Percentiles rank a stretch among this genome's conserved stretches.
phyloP scores from a whole-genome alignment of 1,140 invertebrate species.

The Coptotermes formosanus region DNA sequence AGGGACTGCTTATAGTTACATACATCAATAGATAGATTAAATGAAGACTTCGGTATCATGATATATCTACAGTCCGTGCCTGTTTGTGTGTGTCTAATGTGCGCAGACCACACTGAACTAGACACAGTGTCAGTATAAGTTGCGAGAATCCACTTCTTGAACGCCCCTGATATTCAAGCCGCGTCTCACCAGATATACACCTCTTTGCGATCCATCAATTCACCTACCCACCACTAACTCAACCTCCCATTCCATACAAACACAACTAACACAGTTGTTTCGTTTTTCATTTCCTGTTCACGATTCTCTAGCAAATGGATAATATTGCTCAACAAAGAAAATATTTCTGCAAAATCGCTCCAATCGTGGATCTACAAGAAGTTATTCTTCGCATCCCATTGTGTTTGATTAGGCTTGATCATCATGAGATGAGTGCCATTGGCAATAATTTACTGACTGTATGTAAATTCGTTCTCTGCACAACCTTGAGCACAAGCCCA shows the following conservation, averaged over 20 bases:
- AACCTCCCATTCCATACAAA: background rate
- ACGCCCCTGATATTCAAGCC: no score
- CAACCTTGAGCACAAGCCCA: no score
- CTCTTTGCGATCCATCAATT: background rate
- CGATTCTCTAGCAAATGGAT: background rate
- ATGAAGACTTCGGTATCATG: no score
- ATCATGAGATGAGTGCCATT: conserved; percentile 3
- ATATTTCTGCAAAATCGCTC: background rate
- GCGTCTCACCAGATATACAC: background rate
- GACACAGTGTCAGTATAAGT: no score
- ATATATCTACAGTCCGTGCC: no score
- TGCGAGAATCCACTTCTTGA: no score
- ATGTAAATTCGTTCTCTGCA: background rate
- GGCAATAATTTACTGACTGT: background rate
- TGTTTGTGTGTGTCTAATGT: no score
- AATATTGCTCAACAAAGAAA: background rate
- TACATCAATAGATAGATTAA: no score
- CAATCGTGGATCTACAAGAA: background rate
- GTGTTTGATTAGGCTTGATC: background rate
- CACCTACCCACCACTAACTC: background rate
- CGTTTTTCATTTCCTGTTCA: background rate
- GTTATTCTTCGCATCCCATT: no score
- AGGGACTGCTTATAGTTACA: no score
- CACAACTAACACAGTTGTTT: background rate
- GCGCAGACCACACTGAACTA: no score